Evolutionary conservation across 2,113 vertebrate genomes (phyloP).

Genomic region (Xenopus laevis): DNA sequence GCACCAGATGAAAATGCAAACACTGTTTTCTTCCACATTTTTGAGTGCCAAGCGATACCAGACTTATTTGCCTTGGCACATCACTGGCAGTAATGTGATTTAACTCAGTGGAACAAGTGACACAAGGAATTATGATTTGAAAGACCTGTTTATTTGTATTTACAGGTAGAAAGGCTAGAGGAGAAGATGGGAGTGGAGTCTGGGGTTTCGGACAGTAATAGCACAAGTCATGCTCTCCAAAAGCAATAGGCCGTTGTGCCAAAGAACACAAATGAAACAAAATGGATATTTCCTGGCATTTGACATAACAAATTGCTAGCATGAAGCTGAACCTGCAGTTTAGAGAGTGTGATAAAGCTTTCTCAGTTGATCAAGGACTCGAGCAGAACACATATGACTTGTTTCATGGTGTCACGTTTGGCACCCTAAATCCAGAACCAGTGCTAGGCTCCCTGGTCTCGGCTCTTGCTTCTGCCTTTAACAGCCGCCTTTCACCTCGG

Average conservation of each 20-base stretch:
- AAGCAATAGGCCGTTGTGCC: constrained; percentile 52
- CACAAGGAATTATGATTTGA: not conserved
- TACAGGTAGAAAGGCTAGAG: constrained; percentile 21
- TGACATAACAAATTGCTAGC: constrained; percentile 49
- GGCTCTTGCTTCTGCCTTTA: too few relatives aligned
- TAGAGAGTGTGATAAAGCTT: constrained; percentile 46
- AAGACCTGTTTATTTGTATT: not conserved
- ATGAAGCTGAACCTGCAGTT: constrained; percentile 39
- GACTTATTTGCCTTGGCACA: not conserved
- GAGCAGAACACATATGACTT: constrained; percentile 27
- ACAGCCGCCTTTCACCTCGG: too few relatives aligned
- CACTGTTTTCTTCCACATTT: not conserved
- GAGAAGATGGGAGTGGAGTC: not conserved
- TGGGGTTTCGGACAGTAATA: constrained; percentile 5
- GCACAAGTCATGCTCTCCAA: constrained; percentile 48
- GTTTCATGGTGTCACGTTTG: too few relatives aligned
- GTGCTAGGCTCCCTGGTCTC: too few relatives aligned
- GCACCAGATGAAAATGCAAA: not conserved
- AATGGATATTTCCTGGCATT: constrained; percentile 52
- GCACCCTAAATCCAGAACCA: too few relatives aligned
- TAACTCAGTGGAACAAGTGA: constrained; percentile 6
- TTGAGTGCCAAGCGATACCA: not conserved
- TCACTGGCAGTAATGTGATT: not conserved
- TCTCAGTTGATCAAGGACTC: constrained; percentile 31
- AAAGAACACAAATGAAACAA: constrained; percentile 58